phyloP scores from a whole-genome alignment of 37 sponge, comb jelly and placozoan species.

The Chondrilla cf. caribensis region DNA sequence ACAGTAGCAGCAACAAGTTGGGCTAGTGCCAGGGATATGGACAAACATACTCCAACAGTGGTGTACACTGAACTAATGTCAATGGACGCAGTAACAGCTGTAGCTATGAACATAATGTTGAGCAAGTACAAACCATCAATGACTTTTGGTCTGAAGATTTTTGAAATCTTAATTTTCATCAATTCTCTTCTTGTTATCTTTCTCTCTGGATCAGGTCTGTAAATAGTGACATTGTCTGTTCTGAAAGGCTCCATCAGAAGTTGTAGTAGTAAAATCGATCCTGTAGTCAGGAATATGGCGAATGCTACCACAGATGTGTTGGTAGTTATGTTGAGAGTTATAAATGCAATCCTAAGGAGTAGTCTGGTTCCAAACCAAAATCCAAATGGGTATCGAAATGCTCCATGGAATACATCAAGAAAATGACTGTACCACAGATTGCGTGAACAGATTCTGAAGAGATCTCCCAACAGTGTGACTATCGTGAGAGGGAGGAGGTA shows the following conservation, averaged over 20 bases:
- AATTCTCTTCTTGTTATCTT: no score
- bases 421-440: constrained; percentile 8
- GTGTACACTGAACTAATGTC: background rate
- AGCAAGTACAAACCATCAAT: background rate
- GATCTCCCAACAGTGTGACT: constrained; percentile 5
- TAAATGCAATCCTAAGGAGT: background rate
- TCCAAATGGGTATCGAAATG: constrained; percentile 3
- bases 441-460: background rate
- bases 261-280: background rate
- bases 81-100: background rate
- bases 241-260: background rate
- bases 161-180: no score
- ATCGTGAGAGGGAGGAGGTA: background rate
- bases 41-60: background rate
- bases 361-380: constrained; percentile 13
- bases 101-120: background rate
- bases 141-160: background rate
- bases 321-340: background rate
- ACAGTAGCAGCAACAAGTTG: background rate
- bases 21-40: background rate
- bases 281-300: background rate
- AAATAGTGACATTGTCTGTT: no score
- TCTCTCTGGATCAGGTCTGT: no score
- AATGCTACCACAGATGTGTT: background rate
- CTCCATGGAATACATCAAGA: constrained; percentile 22